phyloP scores from a whole-genome alignment of 2,113 vertebrate species.

The Rousettus leschenaultii region DNA sequence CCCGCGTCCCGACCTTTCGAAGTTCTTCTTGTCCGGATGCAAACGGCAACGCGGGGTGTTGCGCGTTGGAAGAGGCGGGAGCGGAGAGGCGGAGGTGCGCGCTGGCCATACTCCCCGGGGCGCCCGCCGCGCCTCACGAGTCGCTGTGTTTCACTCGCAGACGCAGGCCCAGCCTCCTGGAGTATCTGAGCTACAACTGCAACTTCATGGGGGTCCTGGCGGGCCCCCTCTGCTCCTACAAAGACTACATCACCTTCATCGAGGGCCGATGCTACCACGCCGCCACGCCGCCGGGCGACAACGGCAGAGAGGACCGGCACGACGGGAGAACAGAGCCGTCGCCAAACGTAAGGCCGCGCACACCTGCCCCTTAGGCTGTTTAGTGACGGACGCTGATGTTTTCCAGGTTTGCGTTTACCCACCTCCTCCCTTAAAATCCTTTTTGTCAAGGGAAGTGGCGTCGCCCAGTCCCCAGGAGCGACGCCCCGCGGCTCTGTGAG shows the following conservation, averaged over 20 bases:
- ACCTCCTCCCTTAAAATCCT: neutral
- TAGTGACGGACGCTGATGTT: slow-evolving; percentile 40
- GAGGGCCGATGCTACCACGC: slow-evolving; percentile 90
- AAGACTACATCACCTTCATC: slow-evolving; percentile 97
- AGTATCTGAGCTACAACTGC: slow-evolving; percentile 98
- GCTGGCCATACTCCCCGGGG: no score
- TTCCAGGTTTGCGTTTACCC: slow-evolving; percentile 35
- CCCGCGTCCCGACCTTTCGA: accelerated
- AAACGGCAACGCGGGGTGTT: neutral
- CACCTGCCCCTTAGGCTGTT: neutral
- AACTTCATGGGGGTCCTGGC: slow-evolving; percentile 99
- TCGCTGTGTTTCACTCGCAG: slow-evolving; percentile 83
- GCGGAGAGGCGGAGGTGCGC: neutral
- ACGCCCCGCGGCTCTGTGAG: neutral
- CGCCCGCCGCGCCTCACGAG: slow-evolving; percentile 38
- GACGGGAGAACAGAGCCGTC: slow-evolving; percentile 90
- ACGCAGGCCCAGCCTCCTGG: slow-evolving; percentile 96
- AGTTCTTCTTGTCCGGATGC: neutral
- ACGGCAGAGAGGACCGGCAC: slow-evolving; percentile 90
- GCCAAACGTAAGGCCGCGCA: slow-evolving; percentile 87
- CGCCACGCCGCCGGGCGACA: slow-evolving; percentile 84
- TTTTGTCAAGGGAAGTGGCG: neutral
- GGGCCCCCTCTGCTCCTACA: slow-evolving; percentile 97
- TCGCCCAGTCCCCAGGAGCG: neutral
- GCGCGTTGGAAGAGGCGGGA: neutral